These are phyloP conservation scores for Ashinkailepas kermadecensis DNA, from an alignment of 2,888 invertebrate genomes.

Conservation along the genomic window DNA sequence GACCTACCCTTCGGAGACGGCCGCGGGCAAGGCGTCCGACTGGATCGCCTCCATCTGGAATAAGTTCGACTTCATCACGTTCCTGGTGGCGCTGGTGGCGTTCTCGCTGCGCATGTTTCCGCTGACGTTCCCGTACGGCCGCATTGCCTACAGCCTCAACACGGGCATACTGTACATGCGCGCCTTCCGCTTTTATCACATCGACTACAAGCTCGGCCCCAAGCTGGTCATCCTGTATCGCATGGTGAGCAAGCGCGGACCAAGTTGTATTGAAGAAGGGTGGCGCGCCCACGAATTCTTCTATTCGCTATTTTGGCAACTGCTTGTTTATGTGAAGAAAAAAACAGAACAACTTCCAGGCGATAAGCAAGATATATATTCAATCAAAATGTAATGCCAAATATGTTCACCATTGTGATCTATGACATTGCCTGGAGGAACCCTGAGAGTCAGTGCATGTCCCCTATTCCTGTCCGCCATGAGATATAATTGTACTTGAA, in stretches of 20 bases:
- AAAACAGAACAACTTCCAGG: no score
- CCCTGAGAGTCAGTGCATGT: no score
- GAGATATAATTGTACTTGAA: no score
- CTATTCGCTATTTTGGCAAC: no score
- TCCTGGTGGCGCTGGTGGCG: conserved; percentile 35
- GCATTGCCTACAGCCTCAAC: conserved; percentile 42
- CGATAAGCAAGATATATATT: no score
- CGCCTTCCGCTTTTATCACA: conserved; percentile 41
- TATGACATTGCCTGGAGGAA: no score
- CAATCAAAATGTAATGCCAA: no score
- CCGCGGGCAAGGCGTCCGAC: conserved; percentile 38
- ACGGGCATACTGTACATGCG: conserved; percentile 41
- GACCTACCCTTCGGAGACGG: conserved; percentile 33
- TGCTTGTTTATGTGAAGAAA: no score
- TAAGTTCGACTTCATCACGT: conserved; percentile 36
- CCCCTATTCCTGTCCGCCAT: no score
- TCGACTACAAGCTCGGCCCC: conserved; percentile 43
- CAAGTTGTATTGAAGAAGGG: no score
- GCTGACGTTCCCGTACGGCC: conserved; percentile 38
- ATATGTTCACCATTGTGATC: no score
- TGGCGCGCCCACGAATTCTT: no score
- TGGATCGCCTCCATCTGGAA: conserved; percentile 41
- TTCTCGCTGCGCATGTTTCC: conserved; percentile 35
- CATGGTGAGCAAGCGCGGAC: conserved; percentile 40
- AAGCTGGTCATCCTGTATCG: conserved; percentile 44